phyloP scores from a whole-genome alignment of 2,888 invertebrate species.

The Dryobota labecula region DNA sequence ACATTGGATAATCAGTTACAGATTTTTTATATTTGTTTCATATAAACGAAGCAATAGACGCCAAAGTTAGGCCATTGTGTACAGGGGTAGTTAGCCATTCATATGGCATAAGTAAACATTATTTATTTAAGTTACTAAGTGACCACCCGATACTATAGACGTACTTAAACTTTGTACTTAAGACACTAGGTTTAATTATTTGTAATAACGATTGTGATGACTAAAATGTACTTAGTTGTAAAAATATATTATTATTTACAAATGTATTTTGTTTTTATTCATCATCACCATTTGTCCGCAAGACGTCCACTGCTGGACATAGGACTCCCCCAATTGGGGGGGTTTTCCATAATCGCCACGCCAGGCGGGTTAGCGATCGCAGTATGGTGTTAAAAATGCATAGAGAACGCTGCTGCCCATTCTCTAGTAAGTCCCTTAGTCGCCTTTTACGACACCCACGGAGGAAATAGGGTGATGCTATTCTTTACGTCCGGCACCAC shows the following conservation, averaged over 20 bases:
- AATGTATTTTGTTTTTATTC: constrained; percentile 56
- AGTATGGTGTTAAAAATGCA: too few relatives aligned
- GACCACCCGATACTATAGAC: constrained; percentile 48
- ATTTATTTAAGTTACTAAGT: constrained; percentile 79
- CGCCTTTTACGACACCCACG: too few relatives aligned
- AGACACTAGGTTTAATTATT: constrained; percentile 42
- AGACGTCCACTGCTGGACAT: too few relatives aligned
- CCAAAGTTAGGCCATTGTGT: constrained; percentile 17
- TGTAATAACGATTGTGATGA: constrained; percentile 66
- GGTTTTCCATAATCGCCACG: too few relatives aligned
- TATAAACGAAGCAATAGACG: neutral
- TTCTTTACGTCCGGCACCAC: too few relatives aligned
- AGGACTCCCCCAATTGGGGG: too few relatives aligned
- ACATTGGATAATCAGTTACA: neutral
- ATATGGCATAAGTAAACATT: constrained; percentile 69
- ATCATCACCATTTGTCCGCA: too few relatives aligned
- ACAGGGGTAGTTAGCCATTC: constrained; percentile 35
- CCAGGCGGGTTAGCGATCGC: too few relatives aligned
- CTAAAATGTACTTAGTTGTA: constrained; percentile 63
- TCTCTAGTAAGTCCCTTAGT: too few relatives aligned
- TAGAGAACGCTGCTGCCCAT: too few relatives aligned
- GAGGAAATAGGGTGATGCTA: too few relatives aligned
- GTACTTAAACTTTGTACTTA: constrained; percentile 49
- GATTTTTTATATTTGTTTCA: neutral
- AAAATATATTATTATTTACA: constrained; percentile 62